Evolutionary conservation across 1,140 invertebrate genomes (phyloP).

Genomic region (Papilio polyxenes): DNA sequence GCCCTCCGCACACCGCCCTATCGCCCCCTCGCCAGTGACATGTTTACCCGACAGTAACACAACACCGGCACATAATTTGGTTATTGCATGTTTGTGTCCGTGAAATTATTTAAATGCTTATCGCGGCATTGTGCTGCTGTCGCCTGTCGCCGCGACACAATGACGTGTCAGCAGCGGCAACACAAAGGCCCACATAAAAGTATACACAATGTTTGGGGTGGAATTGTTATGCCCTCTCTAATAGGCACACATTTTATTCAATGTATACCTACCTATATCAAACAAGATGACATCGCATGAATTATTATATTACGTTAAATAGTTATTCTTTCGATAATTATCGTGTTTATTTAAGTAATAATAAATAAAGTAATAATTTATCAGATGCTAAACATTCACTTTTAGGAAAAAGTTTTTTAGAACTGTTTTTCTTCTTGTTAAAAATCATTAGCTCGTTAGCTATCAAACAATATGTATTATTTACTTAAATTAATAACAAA

Average conservation of each 20-base stretch:
- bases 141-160: slow-evolving; percentile 8
- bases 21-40: slow-evolving; percentile 5
- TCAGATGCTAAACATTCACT: background rate
- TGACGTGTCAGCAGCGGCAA: background rate
- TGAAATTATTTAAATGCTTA: slow-evolving; percentile 43
- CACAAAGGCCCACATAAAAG: background rate
- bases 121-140: slow-evolving; percentile 13
- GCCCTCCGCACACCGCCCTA: background rate
- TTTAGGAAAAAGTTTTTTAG: background rate
- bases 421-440: background rate
- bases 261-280: background rate
- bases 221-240: background rate
- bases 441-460: background rate
- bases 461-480: background rate
- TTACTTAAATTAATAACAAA: background rate
- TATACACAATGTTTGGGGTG: background rate
- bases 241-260: background rate
- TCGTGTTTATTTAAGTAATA: background rate
- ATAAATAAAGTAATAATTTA: background rate
- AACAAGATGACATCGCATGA: background rate
- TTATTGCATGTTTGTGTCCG: slow-evolving; percentile 32
- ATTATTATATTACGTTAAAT: background rate
- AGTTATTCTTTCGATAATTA: background rate
- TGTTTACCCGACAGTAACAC: slow-evolving; percentile 25
- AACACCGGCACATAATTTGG: slow-evolving; percentile 31